Evolutionary conservation across 2,113 vertebrate species (phyloP).

Genomic region (Leucopsar rothschildi): DNA sequence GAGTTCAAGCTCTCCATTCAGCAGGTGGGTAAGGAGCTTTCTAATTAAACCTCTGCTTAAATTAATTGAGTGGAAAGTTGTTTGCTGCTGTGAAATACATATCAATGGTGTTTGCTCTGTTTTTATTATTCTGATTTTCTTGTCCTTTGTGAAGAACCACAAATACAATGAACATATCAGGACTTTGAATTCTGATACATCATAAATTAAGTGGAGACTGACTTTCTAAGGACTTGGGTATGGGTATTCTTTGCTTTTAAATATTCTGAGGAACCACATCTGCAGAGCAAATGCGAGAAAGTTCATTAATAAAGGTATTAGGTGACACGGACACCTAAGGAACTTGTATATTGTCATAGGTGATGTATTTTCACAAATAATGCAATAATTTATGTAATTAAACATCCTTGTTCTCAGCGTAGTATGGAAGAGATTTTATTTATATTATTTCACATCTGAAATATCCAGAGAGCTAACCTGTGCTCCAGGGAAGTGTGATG

Average conservation of each 20-base stretch:
- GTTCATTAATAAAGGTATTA: background rate
- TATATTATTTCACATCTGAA: background rate
- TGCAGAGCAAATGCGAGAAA: background rate
- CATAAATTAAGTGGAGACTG: background rate
- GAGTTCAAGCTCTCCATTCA: slow-evolving; percentile 91
- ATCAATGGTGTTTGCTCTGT: background rate
- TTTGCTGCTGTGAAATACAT: background rate
- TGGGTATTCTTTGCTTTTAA: background rate
- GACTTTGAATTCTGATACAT: background rate
- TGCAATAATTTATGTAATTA: background rate
- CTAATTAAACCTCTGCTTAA: slow-evolving; percentile 1
- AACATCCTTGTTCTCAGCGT: background rate
- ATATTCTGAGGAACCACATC: background rate
- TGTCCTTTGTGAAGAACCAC: background rate
- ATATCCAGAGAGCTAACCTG: background rate
- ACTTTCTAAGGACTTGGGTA: background rate
- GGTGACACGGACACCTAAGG: background rate
- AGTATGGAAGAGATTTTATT: background rate
- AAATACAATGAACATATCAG: background rate
- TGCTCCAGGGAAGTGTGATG: background rate
- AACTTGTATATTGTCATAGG: background rate
- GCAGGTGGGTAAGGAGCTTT: slow-evolving; percentile 76
- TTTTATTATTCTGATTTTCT: background rate
- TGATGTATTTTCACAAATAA: background rate
- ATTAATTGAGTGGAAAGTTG: slow-evolving; percentile 2